Evolutionary conservation across 2,888 invertebrate genomes (phyloP), one percentile per base, ranked within the genome.

Genomic region (Mechanitis messenoides): DNA sequence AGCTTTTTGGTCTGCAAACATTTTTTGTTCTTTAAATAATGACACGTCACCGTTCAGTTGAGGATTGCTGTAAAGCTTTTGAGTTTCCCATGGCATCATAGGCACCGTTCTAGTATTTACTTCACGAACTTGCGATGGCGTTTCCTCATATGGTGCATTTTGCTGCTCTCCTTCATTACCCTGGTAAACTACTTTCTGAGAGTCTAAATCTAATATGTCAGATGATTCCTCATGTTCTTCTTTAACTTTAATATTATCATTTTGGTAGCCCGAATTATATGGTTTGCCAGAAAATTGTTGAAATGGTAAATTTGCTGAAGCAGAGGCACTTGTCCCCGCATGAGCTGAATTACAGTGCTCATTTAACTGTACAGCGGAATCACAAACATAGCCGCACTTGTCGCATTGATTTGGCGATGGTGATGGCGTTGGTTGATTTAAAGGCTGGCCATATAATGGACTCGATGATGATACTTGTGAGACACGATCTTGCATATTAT

Each of bases 131-230:
- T 84, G 87, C 28, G 83, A 64, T 11, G 83, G 75, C 5, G 83
- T 68, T 64, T 86, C 87, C 62, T 91, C 90, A 69, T 85, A 89
- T 3, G 79, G 69, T 7, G 81, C 71, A 20, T 88, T 85, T 53
- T 80, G 81, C 59, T 80, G 81, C 45, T 90, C 90, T 60, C 91
- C 91, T 71, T 91, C 92, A 72, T 92, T 91, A 62, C 93, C 93
- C 69, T 92, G 92, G 73, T 93, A 94, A 1, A 97, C 96, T 68
- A 97, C 96, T 86, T 96, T 96, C 77, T 97, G 96, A 1, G 96
- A 96, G 79, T 97, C 97, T 65, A 97, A 87, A 79, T 97, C 97
- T 60, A 97, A 90, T 68, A 97, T 95, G 75, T 97, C 96, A 12
- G 94, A 93, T 56, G 94, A 94, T 63, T 94, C 93, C 74, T 94